Percentiles rank a stretch among this genome's conserved stretches.
phyloP scores from a whole-genome alignment of 1,140 invertebrate genomes.

The Penaeus japonicus region DNA sequence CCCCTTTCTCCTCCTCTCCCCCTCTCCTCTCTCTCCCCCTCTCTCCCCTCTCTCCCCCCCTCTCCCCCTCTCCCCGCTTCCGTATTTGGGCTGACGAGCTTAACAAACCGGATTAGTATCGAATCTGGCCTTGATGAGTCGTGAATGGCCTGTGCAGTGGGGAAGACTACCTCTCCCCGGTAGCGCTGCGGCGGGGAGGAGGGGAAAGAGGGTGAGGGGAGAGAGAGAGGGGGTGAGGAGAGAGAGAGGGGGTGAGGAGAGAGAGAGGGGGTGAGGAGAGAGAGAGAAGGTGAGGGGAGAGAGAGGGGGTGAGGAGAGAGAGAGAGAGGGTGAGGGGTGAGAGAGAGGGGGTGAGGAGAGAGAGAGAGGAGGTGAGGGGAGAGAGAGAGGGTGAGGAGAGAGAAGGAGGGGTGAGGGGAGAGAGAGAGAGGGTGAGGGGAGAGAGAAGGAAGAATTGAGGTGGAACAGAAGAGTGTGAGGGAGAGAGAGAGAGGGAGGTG shows the following conservation, averaged over 20 bases:
- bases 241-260: too few species aligned
- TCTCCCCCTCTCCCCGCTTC: not conserved
- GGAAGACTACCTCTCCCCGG: too few species aligned
- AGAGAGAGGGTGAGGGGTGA: not conserved
- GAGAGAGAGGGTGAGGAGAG: not conserved
- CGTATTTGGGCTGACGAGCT: conserved; percentile 3
- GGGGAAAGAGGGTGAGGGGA: not conserved
- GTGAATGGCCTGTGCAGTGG: not conserved
- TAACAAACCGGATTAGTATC: conserved; percentile 28
- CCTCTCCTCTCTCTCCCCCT: not conserved
- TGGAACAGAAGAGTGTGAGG: too few species aligned
- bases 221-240: not conserved
- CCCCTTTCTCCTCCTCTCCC: not conserved
- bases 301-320: not conserved
- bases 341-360: not conserved
- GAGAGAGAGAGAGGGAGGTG: not conserved
- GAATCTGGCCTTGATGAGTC: not conserved
- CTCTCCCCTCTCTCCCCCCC: not conserved
- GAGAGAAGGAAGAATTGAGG: not conserved
- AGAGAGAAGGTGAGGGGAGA: too few species aligned
- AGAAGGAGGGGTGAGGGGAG: not conserved
- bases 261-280: not conserved
- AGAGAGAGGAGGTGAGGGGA: not conserved
- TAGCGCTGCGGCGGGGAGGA: too few species aligned
- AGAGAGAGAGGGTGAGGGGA: not conserved